Evolutionary conservation across 2,113 vertebrate species (phyloP), one percentile per base, ranked within the genome.

Genomic region (Phasianus colchicus): DNA sequence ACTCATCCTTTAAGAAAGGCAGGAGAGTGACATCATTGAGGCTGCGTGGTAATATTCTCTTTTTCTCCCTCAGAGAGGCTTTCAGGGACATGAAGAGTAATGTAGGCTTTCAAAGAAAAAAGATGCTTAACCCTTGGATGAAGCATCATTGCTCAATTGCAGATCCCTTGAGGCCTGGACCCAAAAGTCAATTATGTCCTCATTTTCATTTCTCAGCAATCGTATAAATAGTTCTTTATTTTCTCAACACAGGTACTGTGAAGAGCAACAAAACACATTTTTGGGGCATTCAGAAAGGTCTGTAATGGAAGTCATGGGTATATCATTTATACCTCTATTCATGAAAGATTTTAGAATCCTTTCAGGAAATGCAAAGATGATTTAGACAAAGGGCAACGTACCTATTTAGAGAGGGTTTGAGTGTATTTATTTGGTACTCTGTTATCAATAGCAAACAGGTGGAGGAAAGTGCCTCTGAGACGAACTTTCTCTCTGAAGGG

Each of bases 41-140:
- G 3, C 34, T 36, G 52, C 42, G 50, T 0, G 0, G 25, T 13
- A 19, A 55, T 34, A 63, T 29, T 60, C 21, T 43, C 24, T 45
- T 84, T 74, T 55, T 54, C 50, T 66, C 40, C 40, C 34, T 55
- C 52, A 50, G 38, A 84, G 34, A 54, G 5, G 7, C 3, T 7
- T 45, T 29, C 9, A 58, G n/a, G 48, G 8, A 36, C 0, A 1
- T 48, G 30, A 86, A 60, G 14, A 72, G 29, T 66, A 71, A 57
- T 0, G 0, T 2, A 60, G 16, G 30, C 17, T 47, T 75, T 72
- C 52, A 57, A 91, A n/a, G n/a, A 40, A 69, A 81, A 27, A 75
- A 1, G 1, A 47, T 13, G 17, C n/a, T 40, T 40, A 54, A 65
- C 32, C 43, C 42, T 17, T 64, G 32, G 21, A 55, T 38, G 8